Percentiles rank a stretch among this genome's conserved stretches.
These are phyloP conservation scores for Xanthia togata DNA, from an alignment of 2,888 invertebrate genomes.

Conservation along the genomic window DNA sequence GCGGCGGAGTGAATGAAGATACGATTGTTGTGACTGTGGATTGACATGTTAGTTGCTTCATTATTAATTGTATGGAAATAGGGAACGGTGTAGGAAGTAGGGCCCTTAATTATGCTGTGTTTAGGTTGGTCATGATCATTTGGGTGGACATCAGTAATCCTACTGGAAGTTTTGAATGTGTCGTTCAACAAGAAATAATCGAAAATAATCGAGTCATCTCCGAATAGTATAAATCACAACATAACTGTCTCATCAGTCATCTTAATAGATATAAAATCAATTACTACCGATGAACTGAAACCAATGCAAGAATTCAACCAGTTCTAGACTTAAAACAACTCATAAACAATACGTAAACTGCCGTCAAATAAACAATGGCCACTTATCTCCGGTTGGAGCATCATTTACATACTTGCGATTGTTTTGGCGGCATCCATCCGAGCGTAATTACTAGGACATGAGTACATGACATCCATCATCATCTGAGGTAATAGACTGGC, in stretches of 20 bases:
- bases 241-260: background rate
- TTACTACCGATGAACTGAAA: background rate
- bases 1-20: conserved; percentile 38
- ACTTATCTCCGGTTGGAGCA: conserved; percentile 42
- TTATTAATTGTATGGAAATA: conserved; percentile 43
- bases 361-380: conserved; percentile 52
- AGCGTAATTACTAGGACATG: conserved; percentile 20
- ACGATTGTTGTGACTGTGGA: conserved; percentile 46
- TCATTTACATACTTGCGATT: conserved; percentile 51
- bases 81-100: conserved; percentile 3
- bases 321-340: conserved; percentile 24
- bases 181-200: background rate
- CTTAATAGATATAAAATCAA: background rate
- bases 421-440: conserved; percentile 52
- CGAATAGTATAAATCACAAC: background rate
- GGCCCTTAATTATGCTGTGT: conserved; percentile 7
- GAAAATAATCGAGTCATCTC: background rate
- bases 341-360: conserved; percentile 27
- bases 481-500: conserved; percentile 20
- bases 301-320: conserved; percentile 16
- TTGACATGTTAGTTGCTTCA: conserved; percentile 56
- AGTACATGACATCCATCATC: conserved; percentile 25
- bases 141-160: background rate
- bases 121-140: conserved; percentile 7
- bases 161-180: background rate